These are phyloP conservation scores for Cetoscarus ocellatus DNA, from an alignment of 2,797 vertebrate species.

Conservation along the genomic window DNA sequence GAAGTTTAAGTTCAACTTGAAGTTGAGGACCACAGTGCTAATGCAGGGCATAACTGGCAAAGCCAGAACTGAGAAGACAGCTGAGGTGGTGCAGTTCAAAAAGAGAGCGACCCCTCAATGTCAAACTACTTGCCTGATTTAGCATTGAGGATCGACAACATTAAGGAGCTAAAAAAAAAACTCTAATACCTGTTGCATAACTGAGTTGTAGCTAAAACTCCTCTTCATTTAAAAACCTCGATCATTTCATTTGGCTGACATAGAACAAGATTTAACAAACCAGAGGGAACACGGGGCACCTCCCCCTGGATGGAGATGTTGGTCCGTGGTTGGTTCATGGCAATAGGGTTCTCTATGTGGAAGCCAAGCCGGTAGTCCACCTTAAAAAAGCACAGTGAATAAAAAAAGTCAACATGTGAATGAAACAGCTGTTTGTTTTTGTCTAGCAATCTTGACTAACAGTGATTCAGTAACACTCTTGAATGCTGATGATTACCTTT, in stretches of 20 bases:
- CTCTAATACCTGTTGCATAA: no score
- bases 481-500: constrained; percentile 79
- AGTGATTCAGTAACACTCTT: background rate
- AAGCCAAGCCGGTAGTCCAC: constrained; percentile 96
- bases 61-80: no score
- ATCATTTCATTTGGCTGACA: background rate
- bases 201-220: background rate
- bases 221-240: background rate
- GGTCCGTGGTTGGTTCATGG: constrained; percentile 91
- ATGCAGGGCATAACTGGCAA: no score
- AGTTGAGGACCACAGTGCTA: no score
- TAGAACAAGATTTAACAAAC: constrained; percentile 71
- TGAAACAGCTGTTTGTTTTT: background rate
- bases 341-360: constrained; percentile 91
- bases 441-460: background rate
- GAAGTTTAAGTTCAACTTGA: no score
- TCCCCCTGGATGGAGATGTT: constrained; percentile 95
- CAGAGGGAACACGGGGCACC: constrained; percentile 92
- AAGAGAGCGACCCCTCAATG: no score
- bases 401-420: background rate
- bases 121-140: no score
- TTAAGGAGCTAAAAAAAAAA: no score
- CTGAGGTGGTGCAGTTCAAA: no score
- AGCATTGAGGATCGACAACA: no score
- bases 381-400: constrained; percentile 68